phyloP scores from a whole-genome alignment of 2,113 vertebrate genomes.

The Muntiacus reevesi region DNA sequence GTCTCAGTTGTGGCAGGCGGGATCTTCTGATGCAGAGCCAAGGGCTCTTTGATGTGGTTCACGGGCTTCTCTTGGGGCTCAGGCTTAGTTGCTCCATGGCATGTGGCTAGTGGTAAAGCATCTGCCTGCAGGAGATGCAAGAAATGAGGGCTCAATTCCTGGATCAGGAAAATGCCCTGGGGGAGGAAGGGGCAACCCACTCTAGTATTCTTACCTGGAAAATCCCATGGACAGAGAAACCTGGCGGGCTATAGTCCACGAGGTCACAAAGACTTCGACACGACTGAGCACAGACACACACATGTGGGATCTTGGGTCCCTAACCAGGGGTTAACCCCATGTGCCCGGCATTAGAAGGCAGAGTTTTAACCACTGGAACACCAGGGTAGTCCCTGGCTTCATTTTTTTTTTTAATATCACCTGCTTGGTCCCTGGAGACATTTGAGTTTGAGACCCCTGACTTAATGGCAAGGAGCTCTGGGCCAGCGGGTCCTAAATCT shows the following conservation, averaged over 20 bases:
- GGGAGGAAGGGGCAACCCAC: not conserved
- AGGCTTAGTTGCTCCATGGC: not conserved
- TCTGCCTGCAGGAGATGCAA: not conserved
- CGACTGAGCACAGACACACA: not conserved
- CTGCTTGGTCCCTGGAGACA: not conserved
- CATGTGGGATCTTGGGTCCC: not conserved
- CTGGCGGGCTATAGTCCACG: not conserved
- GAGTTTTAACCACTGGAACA: not conserved
- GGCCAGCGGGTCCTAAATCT: rapidly evolving
- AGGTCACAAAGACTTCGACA: not conserved
- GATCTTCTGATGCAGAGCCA: not conserved
- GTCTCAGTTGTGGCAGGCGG: not conserved
- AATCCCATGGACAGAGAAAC: not conserved
- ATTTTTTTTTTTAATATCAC: not conserved
- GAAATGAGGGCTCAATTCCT: not conserved
- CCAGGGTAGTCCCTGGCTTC: not conserved
- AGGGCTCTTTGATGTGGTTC: not conserved
- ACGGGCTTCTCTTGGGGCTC: not conserved
- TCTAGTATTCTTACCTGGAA: not conserved
- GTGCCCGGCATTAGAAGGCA: not conserved
- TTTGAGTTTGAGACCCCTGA: not conserved
- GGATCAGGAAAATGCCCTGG: not conserved
- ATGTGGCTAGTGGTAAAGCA: not conserved
- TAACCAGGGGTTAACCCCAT: not conserved
- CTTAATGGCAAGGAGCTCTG: not conserved